Conservation (phyloP, 2,888 invertebrate genomes). For the Germaria angustata region DNA sequence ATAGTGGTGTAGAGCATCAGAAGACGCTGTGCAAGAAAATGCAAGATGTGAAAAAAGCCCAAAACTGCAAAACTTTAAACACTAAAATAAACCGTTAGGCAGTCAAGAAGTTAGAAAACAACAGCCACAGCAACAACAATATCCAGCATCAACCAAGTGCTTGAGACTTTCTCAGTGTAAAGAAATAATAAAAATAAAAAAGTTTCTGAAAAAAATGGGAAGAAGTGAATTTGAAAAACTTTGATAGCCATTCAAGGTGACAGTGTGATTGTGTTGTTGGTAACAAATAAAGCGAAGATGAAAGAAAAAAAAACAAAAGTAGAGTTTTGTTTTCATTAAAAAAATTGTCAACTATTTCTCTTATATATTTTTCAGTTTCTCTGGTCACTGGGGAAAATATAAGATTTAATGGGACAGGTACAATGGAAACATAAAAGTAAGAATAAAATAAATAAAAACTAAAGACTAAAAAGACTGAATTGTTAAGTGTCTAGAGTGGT, state of each 20-base stretch:
- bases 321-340: neutral
- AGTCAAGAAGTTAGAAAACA: constrained; percentile 62
- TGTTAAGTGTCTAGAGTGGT: constrained; percentile 60
- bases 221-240: constrained; percentile 45
- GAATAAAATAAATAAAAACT: neutral
- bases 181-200: constrained; percentile 6
- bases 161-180: constrained; percentile 23
- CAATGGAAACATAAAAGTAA: constrained; percentile 32
- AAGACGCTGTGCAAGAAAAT: neutral
- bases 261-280: constrained; percentile 53
- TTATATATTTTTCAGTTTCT: constrained; percentile 35
- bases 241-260: constrained; percentile 65
- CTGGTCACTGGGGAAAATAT: constrained; percentile 61
- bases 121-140: constrained; percentile 23
- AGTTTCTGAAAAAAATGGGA: neutral
- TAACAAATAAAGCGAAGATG: neutral
- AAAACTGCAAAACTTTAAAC: constrained; percentile 37
- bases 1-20: neutral
- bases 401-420: constrained; percentile 65
- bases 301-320: neutral
- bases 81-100: constrained; percentile 60
- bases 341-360: constrained; percentile 32
- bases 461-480: constrained; percentile 26
- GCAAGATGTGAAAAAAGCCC: constrained; percentile 6
- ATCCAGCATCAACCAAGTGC: constrained; percentile 23